These are phyloP conservation scores for Luehdorfia chinensis DNA, from an alignment of 1,140 invertebrate genomes.

Conservation along the genomic window DNA sequence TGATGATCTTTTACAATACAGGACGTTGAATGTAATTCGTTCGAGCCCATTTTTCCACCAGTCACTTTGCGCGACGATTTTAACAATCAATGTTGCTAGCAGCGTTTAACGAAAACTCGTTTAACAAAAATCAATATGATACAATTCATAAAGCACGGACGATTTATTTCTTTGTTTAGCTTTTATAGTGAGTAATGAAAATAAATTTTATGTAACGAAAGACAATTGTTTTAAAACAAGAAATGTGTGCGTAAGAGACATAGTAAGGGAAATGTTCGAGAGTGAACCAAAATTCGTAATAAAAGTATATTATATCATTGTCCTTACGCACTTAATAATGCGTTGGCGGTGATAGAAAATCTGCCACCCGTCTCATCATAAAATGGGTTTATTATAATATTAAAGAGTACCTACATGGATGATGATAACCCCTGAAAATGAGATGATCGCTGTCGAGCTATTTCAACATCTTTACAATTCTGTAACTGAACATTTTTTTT, in stretches of 20 bases:
- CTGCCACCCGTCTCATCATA: too few relatives aligned
- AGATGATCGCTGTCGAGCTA: too few relatives aligned
- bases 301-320: too few relatives aligned
- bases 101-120: slow-evolving; percentile 36
- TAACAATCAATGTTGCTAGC: slow-evolving; percentile 28
- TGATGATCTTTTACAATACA: slow-evolving; percentile 4
- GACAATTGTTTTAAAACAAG: slow-evolving; percentile 38
- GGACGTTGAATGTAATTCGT: slow-evolving; percentile 12
- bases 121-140: slow-evolving; percentile 37
- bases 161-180: slow-evolving; percentile 41
- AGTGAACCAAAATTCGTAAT: too few relatives aligned
- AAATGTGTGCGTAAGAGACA: slow-evolving; percentile 40
- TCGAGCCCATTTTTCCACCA: slow-evolving; percentile 9
- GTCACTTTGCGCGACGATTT: slow-evolving; percentile 10
- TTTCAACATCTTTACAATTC: too few relatives aligned
- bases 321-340: too few relatives aligned
- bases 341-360: too few relatives aligned
- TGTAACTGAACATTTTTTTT: too few relatives aligned
- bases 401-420: too few relatives aligned
- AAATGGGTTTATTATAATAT: too few relatives aligned
- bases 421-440: too few relatives aligned
- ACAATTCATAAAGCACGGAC: slow-evolving; percentile 50
- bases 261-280: slow-evolving; percentile 59
- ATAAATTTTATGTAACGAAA: slow-evolving; percentile 43
- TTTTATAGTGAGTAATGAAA: slow-evolving; percentile 35